Conservation (phyloP, 2,888 invertebrate species). For the Andrena chrysosceles region DNA sequence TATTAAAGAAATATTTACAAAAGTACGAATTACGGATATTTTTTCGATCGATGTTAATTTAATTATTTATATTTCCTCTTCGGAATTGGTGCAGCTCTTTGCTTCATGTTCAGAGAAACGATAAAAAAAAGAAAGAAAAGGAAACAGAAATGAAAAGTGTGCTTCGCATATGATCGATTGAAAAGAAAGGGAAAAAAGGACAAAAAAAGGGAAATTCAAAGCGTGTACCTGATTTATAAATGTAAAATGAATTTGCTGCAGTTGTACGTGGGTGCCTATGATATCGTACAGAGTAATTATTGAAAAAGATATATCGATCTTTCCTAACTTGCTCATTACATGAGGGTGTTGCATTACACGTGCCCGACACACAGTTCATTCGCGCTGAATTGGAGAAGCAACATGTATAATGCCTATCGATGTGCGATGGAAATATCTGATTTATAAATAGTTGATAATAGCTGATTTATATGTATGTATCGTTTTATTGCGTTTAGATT, state of each 20-base stretch:
- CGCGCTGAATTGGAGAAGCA: constrained; percentile 24
- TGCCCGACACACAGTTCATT: constrained; percentile 37
- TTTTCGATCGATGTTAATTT: constrained; percentile 77
- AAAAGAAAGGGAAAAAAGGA: constrained; percentile 33
- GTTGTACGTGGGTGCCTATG: constrained; percentile 74
- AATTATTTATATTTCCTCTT: constrained; percentile 73
- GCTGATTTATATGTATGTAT: constrained; percentile 31
- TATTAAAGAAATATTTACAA: constrained; percentile 80
- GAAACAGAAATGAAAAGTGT: constrained; percentile 36
- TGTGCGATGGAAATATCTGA: constrained; percentile 18
- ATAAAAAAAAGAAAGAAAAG: constrained; percentile 44
- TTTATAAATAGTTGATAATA: constrained; percentile 28
- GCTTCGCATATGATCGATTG: constrained; percentile 59
- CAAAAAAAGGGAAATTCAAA: constrained; percentile 56
- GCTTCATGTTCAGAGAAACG: constrained; percentile 41
- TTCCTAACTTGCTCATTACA: constrained; percentile 52
- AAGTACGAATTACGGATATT: constrained; percentile 76
- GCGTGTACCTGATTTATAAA: constrained; percentile 82
- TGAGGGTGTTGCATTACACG: constrained; percentile 48
- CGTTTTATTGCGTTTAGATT: constrained; percentile 42
- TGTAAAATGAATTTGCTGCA: constrained; percentile 75
- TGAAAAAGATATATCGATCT: constrained; percentile 45
- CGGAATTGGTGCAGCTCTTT: constrained; percentile 67
- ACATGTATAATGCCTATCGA: constrained; percentile 40
- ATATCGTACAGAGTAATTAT: constrained; percentile 64